Evolutionary conservation across 2,888 invertebrate species (phyloP), one percentile per base, ranked within the genome.

Genomic region (Schizaphis graminum): DNA sequence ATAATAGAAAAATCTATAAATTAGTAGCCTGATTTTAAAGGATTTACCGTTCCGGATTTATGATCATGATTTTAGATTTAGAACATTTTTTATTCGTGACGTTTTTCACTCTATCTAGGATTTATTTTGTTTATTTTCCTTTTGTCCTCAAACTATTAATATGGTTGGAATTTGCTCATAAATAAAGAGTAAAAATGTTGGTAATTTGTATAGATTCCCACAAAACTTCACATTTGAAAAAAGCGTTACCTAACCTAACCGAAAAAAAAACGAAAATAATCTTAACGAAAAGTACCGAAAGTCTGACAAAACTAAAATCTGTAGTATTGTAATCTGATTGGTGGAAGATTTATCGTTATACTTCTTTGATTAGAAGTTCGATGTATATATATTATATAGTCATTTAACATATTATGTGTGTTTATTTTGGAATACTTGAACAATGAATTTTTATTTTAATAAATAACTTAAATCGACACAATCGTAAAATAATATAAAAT

Each of bases 181-280:
- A 91, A 91, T 91, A 84, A 91, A 91, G 67, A 91, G 91, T 56
- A 84, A 91, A 84, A 84, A 84, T 56, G 91, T 91, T 91, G 44
- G 91, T 91, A 91, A 91, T 91, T 91, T 91, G 44, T 91, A 91
- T 56, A 84, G 91, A 91, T 91, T 84, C 49, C 7, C 56, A 56
- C 49, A 91, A 91, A 91, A 84, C 84, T 91, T 56, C 24, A 26
- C 53, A 5, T 84, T 77, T 91, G 28, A 77, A 90, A 77, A 91
- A 53, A 24, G n/a, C 77, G 16, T 89, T 28, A n/a, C n/a, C n/a
- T n/a, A 89, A 89, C 56, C 49, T 41, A 26, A 57, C n/a, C n/a
- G 44, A 89, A 61, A 28, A 61, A 57, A 89, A 89, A 16, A n/a
- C 16, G 41, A 57, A 89, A 57, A 61, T 61, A 89, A 41, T 21